Evolutionary conservation across 2,888 invertebrate genomes (phyloP).

Genomic region (Melanchra persicariae): DNA sequence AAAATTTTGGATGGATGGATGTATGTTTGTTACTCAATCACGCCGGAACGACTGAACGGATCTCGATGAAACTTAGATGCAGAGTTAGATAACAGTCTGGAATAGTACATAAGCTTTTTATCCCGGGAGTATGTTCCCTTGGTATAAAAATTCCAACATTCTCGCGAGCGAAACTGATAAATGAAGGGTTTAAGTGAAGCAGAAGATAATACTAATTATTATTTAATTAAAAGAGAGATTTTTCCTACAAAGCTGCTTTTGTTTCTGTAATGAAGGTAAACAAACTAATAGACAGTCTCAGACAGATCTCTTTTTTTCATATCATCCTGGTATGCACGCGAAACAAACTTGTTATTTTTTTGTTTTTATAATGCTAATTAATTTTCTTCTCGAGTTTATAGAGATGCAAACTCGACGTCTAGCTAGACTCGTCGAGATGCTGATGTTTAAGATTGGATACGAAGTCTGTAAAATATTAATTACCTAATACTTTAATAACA

Average conservation of each 20-base stretch:
- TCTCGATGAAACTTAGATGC: no score
- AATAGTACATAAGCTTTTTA: no score
- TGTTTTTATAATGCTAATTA: conserved; percentile 19
- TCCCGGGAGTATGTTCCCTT: no score
- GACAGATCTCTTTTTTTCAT: conserved; percentile 37
- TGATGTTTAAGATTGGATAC: no score
- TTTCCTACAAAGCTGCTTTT: conserved; percentile 64
- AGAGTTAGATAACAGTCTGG: no score
- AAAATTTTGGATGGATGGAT: no score
- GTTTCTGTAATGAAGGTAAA: conserved; percentile 57
- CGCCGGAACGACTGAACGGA: no score
- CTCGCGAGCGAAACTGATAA: no score
- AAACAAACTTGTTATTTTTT: conserved; percentile 7
- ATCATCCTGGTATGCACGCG: conserved; percentile 30
- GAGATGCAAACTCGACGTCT: conserved; percentile 6
- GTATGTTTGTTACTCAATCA: no score
- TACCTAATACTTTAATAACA: conserved; percentile 17
- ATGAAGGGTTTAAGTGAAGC: no score
- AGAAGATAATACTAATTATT: not conserved
- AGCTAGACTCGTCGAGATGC: conserved; percentile 9
- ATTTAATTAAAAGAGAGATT: conserved; percentile 62
- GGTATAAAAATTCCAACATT: no score
- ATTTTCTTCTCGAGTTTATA: conserved; percentile 30
- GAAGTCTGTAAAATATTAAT: no score
- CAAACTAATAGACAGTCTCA: conserved; percentile 50